Evolutionary conservation across 2,113 vertebrate species (phyloP), one percentile per base, ranked within the genome.

Genomic region (Ptyas mucosa): DNA sequence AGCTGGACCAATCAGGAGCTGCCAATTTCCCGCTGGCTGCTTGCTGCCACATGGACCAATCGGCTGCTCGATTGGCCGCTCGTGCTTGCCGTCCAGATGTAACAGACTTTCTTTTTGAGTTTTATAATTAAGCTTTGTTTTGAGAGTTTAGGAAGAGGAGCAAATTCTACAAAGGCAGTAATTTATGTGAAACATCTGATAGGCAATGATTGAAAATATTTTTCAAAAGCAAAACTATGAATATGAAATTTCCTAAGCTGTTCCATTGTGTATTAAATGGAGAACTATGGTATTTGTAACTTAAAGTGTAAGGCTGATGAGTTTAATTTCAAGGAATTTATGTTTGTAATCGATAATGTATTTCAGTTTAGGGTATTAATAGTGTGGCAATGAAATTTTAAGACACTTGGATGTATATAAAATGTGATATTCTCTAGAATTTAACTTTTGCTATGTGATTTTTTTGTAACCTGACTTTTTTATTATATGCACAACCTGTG

Each of bases 331-430:
- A 97, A 97, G 97, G 94, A 96, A 91, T 90, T 96, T 87, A 93
- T 97, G 95, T 97, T 97, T 96, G 95, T 97, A 97, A 95, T 58
- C 97, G 96, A 97, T 97, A 97, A 97, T 95, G 75, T 90, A 96
- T 91, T 97, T 95, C 95, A 93, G 96, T 97, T 97, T 91, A 95
- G 88, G 90, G 97, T 96, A 95, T 96, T 97, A 97, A 96, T 96
- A 93, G 94, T 94, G 92, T 96, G 91, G 90, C 96, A 43, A 43
- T 43, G 43, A 43, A 43, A 43, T 43, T 43, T 43, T 43, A 43
- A 43, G 90, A 94, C 95, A 54, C 53, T 96, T 95, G 94, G 93
- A 95, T 92, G 58, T 95, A 24, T 95, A 91, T 94, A 95, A 94
- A 92, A 94, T 95, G 55, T n/a, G 0, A 20, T 95, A 26, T 58